A percentile compares a stretch with the other conserved stretches of the same genome.
These are phyloP conservation scores for Bothrops alternatus DNA, from an alignment of 2,797 vertebrate genomes.

Conservation along the genomic window DNA sequence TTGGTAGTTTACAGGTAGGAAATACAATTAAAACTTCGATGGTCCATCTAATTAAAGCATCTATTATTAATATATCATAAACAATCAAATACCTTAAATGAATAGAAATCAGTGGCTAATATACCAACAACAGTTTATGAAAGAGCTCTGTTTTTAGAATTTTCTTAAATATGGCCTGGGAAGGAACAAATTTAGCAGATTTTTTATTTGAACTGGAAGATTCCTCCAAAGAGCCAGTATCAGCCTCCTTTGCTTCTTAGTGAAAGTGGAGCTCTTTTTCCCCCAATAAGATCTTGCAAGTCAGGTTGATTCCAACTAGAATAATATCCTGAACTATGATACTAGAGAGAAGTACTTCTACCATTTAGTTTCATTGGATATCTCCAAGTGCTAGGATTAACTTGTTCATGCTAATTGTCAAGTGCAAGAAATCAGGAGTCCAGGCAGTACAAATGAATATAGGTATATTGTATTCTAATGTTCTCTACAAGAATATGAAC, in stretches of 20 bases:
- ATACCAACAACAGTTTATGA: neutral
- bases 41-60: neutral
- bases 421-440: neutral
- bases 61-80: neutral
- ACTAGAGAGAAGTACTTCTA: neutral
- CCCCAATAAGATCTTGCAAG: neutral
- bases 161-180: neutral
- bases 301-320: neutral
- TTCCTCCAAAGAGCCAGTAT: neutral
- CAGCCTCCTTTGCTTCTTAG: neutral
- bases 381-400: neutral
- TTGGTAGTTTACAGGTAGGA: neutral
- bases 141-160: neutral
- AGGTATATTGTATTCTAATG: neutral
- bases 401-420: neutral
- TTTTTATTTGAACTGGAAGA: neutral
- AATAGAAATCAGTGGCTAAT: neutral
- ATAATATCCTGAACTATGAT: neutral
- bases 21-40: neutral
- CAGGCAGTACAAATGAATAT: neutral
- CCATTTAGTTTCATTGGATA: neutral
- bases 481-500: neutral
- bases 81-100: neutral
- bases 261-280: neutral
- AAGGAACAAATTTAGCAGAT: neutral